A percentile compares a stretch with the other conserved stretches of the same genome.
These are phyloP conservation scores for Chelidonichthys spinosus DNA, from an alignment of 2,797 vertebrate species.

Conservation along the genomic window DNA sequence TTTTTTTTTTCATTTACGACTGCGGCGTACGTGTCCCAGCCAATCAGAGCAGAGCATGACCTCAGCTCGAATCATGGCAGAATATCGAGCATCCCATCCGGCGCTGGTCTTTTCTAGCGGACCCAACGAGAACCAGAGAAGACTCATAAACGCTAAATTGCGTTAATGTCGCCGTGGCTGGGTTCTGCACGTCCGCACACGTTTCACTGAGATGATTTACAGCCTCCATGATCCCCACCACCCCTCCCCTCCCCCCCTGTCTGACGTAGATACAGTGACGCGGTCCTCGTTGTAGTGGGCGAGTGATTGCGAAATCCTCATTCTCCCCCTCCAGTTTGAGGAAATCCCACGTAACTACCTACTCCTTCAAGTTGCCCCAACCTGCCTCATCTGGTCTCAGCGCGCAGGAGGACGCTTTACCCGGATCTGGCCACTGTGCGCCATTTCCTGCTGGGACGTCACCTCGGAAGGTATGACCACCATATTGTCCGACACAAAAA, in stretches of 20 bases:
- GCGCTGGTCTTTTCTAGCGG: neutral
- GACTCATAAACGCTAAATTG: neutral
- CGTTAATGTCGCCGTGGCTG: neutral
- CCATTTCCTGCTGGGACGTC: neutral
- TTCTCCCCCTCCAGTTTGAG: slow-evolving; percentile 41
- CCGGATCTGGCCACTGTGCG: neutral
- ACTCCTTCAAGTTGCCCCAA: slow-evolving; percentile 28
- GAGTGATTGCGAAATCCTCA: slow-evolving; percentile 59
- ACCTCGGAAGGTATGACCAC: neutral
- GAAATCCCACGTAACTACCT: slow-evolving; percentile 70
- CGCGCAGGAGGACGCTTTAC: slow-evolving; percentile 14
- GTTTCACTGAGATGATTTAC: slow-evolving; percentile 16
- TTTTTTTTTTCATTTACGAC: neutral
- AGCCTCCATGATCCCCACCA: neutral
- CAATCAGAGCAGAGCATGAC: slow-evolving; percentile 48
- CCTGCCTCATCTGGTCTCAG: slow-evolving; percentile 20
- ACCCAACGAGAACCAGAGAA: neutral
- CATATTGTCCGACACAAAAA: neutral
- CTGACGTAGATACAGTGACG: slow-evolving; percentile 71
- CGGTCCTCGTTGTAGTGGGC: slow-evolving; percentile 47
- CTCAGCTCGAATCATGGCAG: neutral
- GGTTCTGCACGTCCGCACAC: neutral
- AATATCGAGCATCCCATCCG: neutral
- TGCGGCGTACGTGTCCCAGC: slow-evolving; percentile 12
- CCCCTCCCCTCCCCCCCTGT: neutral